These are phyloP conservation scores for Hystrix brachyura DNA, from an alignment of 2,113 vertebrate species.

Conservation along the genomic window DNA sequence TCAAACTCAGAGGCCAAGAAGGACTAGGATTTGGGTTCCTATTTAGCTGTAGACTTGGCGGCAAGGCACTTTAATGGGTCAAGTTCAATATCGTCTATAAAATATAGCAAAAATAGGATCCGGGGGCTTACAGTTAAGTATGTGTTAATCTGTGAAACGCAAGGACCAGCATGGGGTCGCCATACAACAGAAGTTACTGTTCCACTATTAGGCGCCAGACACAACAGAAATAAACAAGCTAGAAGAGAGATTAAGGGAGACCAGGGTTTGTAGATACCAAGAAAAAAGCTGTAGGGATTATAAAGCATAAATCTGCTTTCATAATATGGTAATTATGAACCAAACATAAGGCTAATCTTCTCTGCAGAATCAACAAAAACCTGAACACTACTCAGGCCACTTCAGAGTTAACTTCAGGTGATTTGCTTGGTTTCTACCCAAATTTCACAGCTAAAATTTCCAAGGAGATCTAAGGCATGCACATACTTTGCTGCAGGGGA, in stretches of 20 bases:
- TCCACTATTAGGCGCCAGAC: neutral
- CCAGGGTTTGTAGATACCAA: neutral
- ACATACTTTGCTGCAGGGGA: neutral
- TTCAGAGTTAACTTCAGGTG: neutral
- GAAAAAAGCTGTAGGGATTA: neutral
- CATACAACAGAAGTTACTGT: neutral
- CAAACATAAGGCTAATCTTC: neutral
- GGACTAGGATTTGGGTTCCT: neutral
- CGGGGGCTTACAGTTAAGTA: neutral
- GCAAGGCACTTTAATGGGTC: neutral
- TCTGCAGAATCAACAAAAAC: neutral
- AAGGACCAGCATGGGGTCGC: neutral
- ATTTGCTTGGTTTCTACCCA: neutral
- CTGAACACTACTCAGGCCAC: fast-evolving
- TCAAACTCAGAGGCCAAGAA: neutral
- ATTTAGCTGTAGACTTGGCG: too few species aligned
- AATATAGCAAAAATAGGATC: neutral
- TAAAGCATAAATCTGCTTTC: neutral
- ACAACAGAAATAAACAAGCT: neutral
- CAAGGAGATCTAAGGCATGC: neutral
- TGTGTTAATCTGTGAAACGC: neutral
- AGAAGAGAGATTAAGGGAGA: neutral
- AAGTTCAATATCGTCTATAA: neutral
- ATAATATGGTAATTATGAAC: neutral
- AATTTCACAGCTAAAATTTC: neutral